Conservation (phyloP, 1,140 invertebrate species). For the Andricus grossulariae region DNA sequence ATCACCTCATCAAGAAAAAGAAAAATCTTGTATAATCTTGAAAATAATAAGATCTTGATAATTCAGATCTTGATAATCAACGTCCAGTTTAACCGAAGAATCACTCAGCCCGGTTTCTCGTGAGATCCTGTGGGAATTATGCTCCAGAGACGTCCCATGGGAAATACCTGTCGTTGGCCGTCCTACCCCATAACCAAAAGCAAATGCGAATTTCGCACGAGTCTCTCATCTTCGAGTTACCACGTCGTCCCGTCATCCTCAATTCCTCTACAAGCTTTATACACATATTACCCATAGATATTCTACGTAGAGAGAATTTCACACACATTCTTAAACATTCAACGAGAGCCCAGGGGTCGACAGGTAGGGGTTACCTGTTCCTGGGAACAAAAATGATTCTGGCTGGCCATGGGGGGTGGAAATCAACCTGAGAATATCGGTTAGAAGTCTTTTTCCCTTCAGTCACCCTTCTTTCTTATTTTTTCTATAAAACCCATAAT, state of each 20-base stretch:
- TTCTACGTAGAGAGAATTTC: slow-evolving; percentile 9
- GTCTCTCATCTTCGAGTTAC: slow-evolving; percentile 44
- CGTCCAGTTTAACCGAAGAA: slow-evolving; percentile 39
- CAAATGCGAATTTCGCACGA: slow-evolving; percentile 63
- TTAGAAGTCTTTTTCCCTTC: background rate
- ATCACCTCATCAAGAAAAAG: background rate
- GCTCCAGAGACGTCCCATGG: slow-evolving; percentile 60
- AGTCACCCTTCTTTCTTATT: slow-evolving; percentile 12
- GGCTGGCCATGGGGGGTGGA: slow-evolving; percentile 42
- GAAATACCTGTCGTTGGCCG: slow-evolving; percentile 65
- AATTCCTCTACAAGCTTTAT: background rate
- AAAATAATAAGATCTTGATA: slow-evolving; percentile 3
- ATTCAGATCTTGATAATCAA: slow-evolving; percentile 35
- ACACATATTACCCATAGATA: slow-evolving; percentile 8
- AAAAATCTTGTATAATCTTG: background rate
- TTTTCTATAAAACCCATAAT: slow-evolving; percentile 31
- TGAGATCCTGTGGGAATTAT: slow-evolving; percentile 61
- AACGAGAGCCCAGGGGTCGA: slow-evolving; percentile 46
- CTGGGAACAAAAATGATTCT: slow-evolving; percentile 57
- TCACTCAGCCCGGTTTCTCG: slow-evolving; percentile 38
- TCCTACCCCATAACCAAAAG: slow-evolving; percentile 50
- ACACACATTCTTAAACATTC: slow-evolving; percentile 41
- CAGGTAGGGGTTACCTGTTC: slow-evolving; percentile 58
- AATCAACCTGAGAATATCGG: slow-evolving; percentile 43
- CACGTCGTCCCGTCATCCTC: slow-evolving; percentile 7